Conservation (phyloP, 2,888 invertebrate genomes). For the Electrophaes corylata region DNA sequence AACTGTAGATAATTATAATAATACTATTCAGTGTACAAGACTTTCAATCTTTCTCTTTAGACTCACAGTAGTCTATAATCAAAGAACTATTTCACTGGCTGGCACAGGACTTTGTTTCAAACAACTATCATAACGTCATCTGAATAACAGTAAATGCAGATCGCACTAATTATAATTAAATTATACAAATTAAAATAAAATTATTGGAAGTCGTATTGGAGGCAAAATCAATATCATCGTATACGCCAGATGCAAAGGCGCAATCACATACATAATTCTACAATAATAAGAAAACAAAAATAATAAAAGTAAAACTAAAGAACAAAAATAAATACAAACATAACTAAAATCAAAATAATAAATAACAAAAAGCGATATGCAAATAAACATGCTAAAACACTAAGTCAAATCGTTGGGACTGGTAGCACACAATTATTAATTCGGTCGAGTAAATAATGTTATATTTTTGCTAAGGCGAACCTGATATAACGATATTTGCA, state of each 20-base stretch:
- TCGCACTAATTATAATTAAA: slow-evolving; percentile 79
- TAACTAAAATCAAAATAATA: slow-evolving; percentile 68
- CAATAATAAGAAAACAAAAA: slow-evolving; percentile 71
- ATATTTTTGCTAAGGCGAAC: slow-evolving; percentile 52
- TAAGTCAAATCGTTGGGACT: slow-evolving; percentile 40
- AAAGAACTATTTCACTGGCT: slow-evolving; percentile 74
- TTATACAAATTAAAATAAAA: slow-evolving; percentile 80
- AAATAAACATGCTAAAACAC: slow-evolving; percentile 66
- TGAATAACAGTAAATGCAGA: slow-evolving; percentile 82
- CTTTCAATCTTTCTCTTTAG: slow-evolving; percentile 68
- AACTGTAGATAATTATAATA: slow-evolving; percentile 83
- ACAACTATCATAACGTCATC: slow-evolving; percentile 73
- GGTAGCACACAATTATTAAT: slow-evolving; percentile 40
- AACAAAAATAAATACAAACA: slow-evolving; percentile 84
- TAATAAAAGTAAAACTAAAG: slow-evolving; percentile 70
- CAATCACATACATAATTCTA: slow-evolving; percentile 55
- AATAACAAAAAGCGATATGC: slow-evolving; percentile 77
- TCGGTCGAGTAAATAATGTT: slow-evolving; percentile 55
- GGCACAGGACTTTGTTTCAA: slow-evolving; percentile 77
- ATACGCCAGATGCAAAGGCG: slow-evolving; percentile 56
- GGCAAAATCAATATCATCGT: slow-evolving; percentile 72
- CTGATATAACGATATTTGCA: slow-evolving; percentile 71
- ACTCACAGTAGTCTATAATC: slow-evolving; percentile 55
- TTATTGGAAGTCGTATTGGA: slow-evolving; percentile 80
- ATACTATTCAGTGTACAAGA: slow-evolving; percentile 82